These are phyloP conservation scores for Nomada fabriciana DNA, from an alignment of 2,888 invertebrate species.

Conservation along the genomic window DNA sequence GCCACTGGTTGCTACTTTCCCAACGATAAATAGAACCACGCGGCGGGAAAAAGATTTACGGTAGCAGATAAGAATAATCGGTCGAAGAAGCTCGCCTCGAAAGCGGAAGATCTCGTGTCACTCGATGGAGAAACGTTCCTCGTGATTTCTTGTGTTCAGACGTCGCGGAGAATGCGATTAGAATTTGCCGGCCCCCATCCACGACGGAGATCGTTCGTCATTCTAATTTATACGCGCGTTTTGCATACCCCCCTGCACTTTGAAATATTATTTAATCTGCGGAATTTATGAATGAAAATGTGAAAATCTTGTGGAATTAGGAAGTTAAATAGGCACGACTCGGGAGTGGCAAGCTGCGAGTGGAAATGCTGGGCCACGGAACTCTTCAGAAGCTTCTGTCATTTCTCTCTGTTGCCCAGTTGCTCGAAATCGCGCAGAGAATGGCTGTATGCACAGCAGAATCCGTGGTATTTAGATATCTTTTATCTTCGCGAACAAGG, in stretches of 20 bases:
- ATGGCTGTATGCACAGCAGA: not conserved
- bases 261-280: conserved; percentile 65
- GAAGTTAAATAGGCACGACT: conserved; percentile 53
- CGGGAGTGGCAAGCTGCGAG: conserved; percentile 33
- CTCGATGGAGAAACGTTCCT: conserved; percentile 9
- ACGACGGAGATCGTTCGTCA: conserved; percentile 35
- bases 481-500: not conserved
- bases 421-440: conserved; percentile 27
- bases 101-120: conserved; percentile 45
- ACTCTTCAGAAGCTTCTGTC: conserved; percentile 13
- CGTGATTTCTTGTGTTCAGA: not conserved
- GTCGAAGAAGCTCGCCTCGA: conserved; percentile 47
- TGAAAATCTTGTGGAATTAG: conserved; percentile 62
- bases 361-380: conserved; percentile 46
- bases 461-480: not conserved
- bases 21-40: conserved; percentile 30
- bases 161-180: not conserved
- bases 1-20: conserved; percentile 22
- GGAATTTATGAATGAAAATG: conserved; percentile 68
- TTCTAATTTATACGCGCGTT: conserved; percentile 43
- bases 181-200: not conserved
- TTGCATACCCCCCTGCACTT: not conserved
- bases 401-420: conserved; percentile 14
- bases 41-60: conserved; percentile 52
- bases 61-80: conserved; percentile 58